phyloP scores from a whole-genome alignment of 2,888 invertebrate genomes.

The Vannuccia rotundouncinata region DNA sequence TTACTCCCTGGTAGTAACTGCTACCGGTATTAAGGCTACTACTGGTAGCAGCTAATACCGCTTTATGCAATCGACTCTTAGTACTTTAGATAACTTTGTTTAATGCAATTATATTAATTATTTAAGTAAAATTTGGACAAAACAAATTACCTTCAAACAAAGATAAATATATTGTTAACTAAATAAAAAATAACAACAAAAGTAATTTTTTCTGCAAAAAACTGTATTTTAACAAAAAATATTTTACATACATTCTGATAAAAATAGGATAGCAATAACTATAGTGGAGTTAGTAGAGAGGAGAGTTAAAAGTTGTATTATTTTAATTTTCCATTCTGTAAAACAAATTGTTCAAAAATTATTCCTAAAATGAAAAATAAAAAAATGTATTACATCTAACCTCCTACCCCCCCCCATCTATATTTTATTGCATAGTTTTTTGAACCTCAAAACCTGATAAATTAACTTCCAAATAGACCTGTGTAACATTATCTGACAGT shows the following conservation, averaged over 20 bases:
- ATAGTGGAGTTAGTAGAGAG: conserved; percentile 21
- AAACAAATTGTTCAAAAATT: conserved; percentile 3
- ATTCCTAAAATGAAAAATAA: neutral
- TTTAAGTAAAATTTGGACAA: conserved; percentile 9
- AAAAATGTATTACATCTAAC: neutral
- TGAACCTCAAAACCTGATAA: conserved; percentile 8
- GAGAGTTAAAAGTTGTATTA: conserved; percentile 7
- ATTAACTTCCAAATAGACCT: neutral
- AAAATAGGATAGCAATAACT: conserved; percentile 20
- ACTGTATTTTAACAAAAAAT: neutral
- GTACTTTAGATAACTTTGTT: conserved; percentile 6
- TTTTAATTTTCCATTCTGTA: neutral
- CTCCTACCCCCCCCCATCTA: neutral
- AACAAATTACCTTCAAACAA: conserved; percentile 1
- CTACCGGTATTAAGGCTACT: too few relatives aligned
- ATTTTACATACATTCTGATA: conserved; percentile 4
- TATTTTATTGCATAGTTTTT: conserved; percentile 14
- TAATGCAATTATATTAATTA: conserved; percentile 6
- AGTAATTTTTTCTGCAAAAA: neutral
- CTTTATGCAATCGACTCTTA: too few relatives aligned
- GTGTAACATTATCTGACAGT: neutral
- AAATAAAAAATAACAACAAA: neutral
- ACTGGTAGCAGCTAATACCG: too few relatives aligned
- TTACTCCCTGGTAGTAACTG: too few relatives aligned
- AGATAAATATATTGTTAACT: conserved; percentile 23